These are phyloP conservation scores for Prinia subflava DNA, from an alignment of 2,113 vertebrate genomes.

Conservation along the genomic window DNA sequence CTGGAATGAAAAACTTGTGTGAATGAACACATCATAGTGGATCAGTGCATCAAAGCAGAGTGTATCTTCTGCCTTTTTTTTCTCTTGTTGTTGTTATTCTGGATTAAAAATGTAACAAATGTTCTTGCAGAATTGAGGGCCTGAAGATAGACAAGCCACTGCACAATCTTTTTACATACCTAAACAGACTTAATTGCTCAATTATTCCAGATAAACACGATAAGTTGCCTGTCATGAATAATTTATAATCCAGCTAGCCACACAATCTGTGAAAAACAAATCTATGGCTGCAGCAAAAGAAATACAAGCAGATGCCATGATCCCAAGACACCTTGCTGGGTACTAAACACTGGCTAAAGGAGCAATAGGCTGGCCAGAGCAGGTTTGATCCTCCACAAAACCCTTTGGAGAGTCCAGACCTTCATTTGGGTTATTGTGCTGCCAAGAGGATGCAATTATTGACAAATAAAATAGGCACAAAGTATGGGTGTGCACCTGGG, in stretches of 20 bases:
- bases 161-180: conserved; percentile 47
- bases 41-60: not conserved
- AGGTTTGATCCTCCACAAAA: not conserved
- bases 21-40: not conserved
- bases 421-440: not conserved
- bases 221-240: conserved; percentile 46
- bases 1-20: not conserved
- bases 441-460: not conserved
- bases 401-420: not conserved
- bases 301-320: not conserved
- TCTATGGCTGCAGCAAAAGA: not conserved
- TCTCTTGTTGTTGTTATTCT: not conserved
- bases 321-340: not conserved
- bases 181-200: conserved; percentile 60
- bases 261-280: not conserved
- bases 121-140: not conserved
- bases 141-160: conserved; percentile 34
- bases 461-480: not conserved
- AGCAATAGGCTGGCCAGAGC: not conserved
- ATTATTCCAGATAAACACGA: conserved; percentile 57
- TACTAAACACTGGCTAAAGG: fast-evolving
- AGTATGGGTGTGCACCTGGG: not conserved
- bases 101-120: conserved; percentile 26
- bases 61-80: not conserved
- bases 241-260: conserved; percentile 42